Percentiles rank a stretch among this genome's conserved stretches.
Conservation (phyloP, 2,113 vertebrate genomes). For the Orycteropus afer region DNA sequence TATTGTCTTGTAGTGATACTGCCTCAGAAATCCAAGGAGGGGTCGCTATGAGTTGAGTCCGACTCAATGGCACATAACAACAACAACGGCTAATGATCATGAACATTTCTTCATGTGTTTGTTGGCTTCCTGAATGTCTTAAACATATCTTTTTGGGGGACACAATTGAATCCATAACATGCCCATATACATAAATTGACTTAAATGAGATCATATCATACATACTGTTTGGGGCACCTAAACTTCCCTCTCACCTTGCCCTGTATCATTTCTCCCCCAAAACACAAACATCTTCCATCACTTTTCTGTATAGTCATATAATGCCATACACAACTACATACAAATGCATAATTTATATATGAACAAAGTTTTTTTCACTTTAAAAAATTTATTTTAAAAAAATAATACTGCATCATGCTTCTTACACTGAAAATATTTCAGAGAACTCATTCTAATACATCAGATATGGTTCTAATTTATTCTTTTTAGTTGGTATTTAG, state of each 20-base stretch:
- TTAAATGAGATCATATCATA: background rate
- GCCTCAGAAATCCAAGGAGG: too few species aligned
- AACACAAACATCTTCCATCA: background rate
- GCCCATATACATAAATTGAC: background rate
- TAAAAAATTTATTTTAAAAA: background rate
- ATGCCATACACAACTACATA: background rate
- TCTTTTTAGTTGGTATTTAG: background rate
- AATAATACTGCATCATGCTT: background rate
- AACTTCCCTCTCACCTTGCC: background rate
- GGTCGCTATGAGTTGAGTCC: too few species aligned
- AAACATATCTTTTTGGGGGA: background rate
- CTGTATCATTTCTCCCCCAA: background rate
- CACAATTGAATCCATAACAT: background rate
- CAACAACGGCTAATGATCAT: too few species aligned
- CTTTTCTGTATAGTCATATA: background rate
- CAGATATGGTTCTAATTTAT: background rate
- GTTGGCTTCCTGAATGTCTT: too few species aligned
- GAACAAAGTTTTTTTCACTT: background rate
- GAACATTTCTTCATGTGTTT: too few species aligned
- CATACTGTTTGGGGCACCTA: background rate
- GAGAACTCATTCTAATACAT: background rate
- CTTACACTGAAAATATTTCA: background rate
- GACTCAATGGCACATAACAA: too few species aligned
- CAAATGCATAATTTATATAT: background rate
- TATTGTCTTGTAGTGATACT: too few species aligned